Base-by-base conservation (phyloP, 2,888 invertebrate genomes). In the Drosophila imparisetae region DNA sequence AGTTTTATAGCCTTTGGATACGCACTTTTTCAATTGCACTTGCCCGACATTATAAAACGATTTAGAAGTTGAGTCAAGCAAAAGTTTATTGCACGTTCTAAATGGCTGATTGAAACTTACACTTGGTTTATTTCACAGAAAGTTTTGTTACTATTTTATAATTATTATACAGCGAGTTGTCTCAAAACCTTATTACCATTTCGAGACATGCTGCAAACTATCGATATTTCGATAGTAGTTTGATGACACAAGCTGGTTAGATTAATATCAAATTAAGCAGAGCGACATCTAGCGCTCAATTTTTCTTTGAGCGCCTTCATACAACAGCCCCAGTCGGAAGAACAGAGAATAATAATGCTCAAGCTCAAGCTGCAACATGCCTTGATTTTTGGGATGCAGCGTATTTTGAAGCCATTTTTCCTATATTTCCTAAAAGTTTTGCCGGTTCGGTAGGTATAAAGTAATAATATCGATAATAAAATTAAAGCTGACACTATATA, bases 111-210 rank as follows among this genome's bases (percentile, higher is more conserved):
- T 38, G 3, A 61, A n/a, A 71, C 71, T 64, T 75, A 79, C 66
- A 75, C 36, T 63, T 40, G n/a, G 36, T 79, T 75, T 79, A 75
- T 71, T 70, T 66, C 48, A 75, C 49, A 45, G 36, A 54, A 71
- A 66, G 48, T 63, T 75, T 66, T 53, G 30, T 62, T 18, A 15
- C 36, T 64, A 13, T 49, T 24, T 30, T 27, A 32, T 30, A 62
- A 27, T 32, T 38, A 71, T 24, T 53, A 49, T 54, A 61, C 57
- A 53, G 58, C 54, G 29, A 66, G 49, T 66, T 66, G 61, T 66
- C 53, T 45, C 34, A 70, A 50, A 64, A 48, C 21, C 50, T 36
- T 49, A 45, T 52, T 74, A 57, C 59, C 70, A 74, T 70, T 66
- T 49, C 42, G 42, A 57, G 30, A 67, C 52, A 18, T 52, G 5